These are phyloP conservation scores for Argyrosomus regius DNA, from an alignment of 2,797 vertebrate species.

Conservation along the genomic window DNA sequence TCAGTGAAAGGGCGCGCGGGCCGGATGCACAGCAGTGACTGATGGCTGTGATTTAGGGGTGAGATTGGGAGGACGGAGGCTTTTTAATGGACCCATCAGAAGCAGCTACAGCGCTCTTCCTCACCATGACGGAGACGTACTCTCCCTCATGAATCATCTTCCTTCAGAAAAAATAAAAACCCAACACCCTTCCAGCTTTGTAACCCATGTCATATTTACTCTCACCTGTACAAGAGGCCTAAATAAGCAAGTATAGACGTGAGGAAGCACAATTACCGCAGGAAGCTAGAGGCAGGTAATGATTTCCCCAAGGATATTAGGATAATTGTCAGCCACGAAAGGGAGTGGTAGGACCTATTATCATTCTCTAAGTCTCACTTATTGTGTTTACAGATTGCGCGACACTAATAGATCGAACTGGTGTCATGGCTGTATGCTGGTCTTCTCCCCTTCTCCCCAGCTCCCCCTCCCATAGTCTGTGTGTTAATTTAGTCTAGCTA, in stretches of 20 bases:
- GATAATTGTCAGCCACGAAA: slow-evolving; percentile 57
- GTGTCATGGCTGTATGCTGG: slow-evolving; percentile 21
- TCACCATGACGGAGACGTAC: slow-evolving; percentile 27
- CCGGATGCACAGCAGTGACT: slow-evolving; percentile 39
- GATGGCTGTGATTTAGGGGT: slow-evolving; percentile 64
- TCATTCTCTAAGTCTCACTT: slow-evolving; percentile 51
- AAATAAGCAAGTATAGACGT: slow-evolving; percentile 27
- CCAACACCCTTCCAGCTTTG: neutral
- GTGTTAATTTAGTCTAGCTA: slow-evolving; percentile 38
- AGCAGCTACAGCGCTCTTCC: slow-evolving; percentile 27
- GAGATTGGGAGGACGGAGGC: slow-evolving; percentile 51
- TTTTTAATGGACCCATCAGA: slow-evolving; percentile 66
- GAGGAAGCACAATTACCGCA: slow-evolving; percentile 21
- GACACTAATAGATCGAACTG: slow-evolving; percentile 51
- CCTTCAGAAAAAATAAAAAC: slow-evolving; percentile 12
- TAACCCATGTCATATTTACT: slow-evolving; percentile 29
- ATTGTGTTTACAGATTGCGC: slow-evolving; percentile 59
- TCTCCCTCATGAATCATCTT: slow-evolving; percentile 42
- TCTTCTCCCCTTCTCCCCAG: neutral
- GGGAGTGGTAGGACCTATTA: slow-evolving; percentile 59
- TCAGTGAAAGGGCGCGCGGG: slow-evolving; percentile 30
- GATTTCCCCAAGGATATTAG: slow-evolving; percentile 69
- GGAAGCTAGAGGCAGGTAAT: slow-evolving; percentile 30
- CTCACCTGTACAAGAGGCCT: slow-evolving; percentile 38
- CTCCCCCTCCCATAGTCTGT: slow-evolving; percentile 2